A percentile compares a stretch with the other conserved stretches of the same genome.
phyloP scores from a whole-genome alignment of 2,888 invertebrate genomes.

The Philereme transversata region DNA sequence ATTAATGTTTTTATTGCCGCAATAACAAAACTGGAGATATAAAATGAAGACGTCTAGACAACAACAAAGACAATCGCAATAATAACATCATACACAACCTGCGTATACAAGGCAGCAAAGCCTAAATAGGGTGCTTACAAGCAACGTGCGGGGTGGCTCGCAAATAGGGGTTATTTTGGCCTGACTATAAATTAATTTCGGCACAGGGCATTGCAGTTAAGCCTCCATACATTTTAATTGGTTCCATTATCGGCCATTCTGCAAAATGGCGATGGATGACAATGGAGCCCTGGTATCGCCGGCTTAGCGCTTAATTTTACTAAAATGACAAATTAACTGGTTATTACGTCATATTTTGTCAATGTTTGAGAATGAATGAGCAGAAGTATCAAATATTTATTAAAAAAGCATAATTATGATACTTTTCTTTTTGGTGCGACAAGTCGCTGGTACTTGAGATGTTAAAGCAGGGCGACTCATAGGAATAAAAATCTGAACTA shows the following conservation, averaged over 20 bases:
- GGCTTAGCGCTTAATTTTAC: conserved; percentile 60
- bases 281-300: conserved; percentile 61
- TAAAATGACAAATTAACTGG: conserved; percentile 41
- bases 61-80: conserved; percentile 8
- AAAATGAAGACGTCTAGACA: neutral
- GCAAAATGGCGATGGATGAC: conserved; percentile 73
- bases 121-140: conserved; percentile 62
- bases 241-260: conserved; percentile 80
- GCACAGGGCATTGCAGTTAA: conserved; percentile 80
- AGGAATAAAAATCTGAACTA: no score
- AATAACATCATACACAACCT: conserved; percentile 8
- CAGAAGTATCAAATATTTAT: no score
- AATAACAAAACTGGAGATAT: neutral
- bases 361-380: neutral
- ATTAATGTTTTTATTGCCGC: neutral
- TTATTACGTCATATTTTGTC: conserved; percentile 27
- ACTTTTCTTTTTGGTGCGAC: no score
- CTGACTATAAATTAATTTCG: conserved; percentile 81
- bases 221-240: conserved; percentile 84
- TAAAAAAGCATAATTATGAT: no score
- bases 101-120: conserved; percentile 40
- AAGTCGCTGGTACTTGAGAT: no score
- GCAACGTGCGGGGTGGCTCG: conserved; percentile 42
- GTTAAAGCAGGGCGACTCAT: no score
- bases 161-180: conserved; percentile 73